A percentile compares a stretch with the other conserved stretches of the same genome.
These are phyloP conservation scores for Acromyrmex echinatior DNA, from an alignment of 1,140 invertebrate species.

Conservation along the genomic window DNA sequence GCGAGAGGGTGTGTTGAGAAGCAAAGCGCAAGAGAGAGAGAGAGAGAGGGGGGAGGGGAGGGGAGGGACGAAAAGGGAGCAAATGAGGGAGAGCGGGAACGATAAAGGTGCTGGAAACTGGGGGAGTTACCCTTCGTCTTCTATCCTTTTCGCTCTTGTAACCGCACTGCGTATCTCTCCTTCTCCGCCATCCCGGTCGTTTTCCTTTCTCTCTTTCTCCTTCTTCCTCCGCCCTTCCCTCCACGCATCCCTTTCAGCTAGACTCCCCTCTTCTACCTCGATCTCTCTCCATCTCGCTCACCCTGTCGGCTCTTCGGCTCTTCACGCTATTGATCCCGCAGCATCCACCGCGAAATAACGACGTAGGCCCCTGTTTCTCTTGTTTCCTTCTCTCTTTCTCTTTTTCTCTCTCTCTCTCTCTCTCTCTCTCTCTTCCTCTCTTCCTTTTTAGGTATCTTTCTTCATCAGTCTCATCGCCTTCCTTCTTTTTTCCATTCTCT, in stretches of 20 bases:
- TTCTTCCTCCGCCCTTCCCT: slow-evolving; percentile 66
- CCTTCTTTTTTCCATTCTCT: slow-evolving; percentile 37
- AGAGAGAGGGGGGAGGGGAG: slow-evolving; percentile 33
- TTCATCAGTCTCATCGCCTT: slow-evolving; percentile 19
- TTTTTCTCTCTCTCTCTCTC: not conserved
- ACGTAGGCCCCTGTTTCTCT: slow-evolving; percentile 80
- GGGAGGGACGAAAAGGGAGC: slow-evolving; percentile 26
- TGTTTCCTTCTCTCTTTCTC: slow-evolving; percentile 39
- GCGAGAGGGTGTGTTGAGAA: slow-evolving; percentile 62
- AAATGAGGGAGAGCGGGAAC: slow-evolving; percentile 67
- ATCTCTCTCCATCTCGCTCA: slow-evolving; percentile 70
- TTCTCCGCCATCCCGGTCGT: slow-evolving; percentile 48
- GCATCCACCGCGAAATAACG: slow-evolving; percentile 87
- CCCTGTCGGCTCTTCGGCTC: slow-evolving; percentile 81
- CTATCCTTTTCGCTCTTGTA: slow-evolving; percentile 4
- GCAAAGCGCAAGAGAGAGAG: slow-evolving; percentile 49
- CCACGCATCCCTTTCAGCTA: slow-evolving; percentile 69
- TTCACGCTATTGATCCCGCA: slow-evolving; percentile 87
- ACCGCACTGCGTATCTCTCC: not conserved
- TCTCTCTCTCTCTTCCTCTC: not conserved
- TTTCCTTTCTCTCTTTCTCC: slow-evolving; percentile 65
- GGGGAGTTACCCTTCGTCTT: slow-evolving; percentile 76
- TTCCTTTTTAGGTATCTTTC: slow-evolving; percentile 6
- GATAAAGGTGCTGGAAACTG: slow-evolving; percentile 71
- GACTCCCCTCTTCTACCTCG: slow-evolving; percentile 68